Percentiles rank a stretch among this genome's conserved stretches.
These are phyloP conservation scores for Antigone vipio DNA, from an alignment of 2,113 vertebrate species.

Conservation along the genomic window DNA sequence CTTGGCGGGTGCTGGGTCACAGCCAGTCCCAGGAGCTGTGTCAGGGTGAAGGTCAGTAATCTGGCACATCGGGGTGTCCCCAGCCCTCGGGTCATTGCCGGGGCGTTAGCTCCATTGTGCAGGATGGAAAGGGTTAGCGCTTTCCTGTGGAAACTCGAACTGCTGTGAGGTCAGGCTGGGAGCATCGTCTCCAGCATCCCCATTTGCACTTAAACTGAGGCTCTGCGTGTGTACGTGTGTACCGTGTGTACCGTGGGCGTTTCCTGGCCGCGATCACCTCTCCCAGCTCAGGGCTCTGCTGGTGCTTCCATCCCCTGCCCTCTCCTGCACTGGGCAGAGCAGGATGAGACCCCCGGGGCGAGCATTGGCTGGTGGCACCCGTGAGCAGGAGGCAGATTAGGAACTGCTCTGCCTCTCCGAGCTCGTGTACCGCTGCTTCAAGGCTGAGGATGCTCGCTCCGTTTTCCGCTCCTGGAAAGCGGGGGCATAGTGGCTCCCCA, in stretches of 20 bases:
- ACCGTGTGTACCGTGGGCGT: fast-evolving
- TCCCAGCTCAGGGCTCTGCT: not conserved
- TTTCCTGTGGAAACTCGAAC: not conserved
- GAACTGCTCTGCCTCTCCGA: not conserved
- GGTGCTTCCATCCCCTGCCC: not conserved
- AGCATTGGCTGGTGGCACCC: not conserved
- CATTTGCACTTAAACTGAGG: not conserved
- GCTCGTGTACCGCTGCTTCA: fast-evolving
- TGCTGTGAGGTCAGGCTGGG: not conserved
- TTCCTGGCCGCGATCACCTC: fast-evolving
- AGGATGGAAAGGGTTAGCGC: not conserved
- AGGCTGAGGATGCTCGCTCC: not conserved
- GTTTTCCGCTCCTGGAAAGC: not conserved
- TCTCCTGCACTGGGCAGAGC: not conserved
- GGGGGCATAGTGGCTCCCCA: fast-evolving
- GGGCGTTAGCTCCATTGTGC: not conserved
- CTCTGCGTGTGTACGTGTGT: not conserved
- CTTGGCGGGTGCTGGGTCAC: not conserved
- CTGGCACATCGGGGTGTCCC: not conserved
- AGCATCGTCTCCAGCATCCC: not conserved
- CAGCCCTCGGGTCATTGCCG: not conserved
- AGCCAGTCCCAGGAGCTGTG: not conserved
- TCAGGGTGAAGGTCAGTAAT: fast-evolving
- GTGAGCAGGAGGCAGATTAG: not conserved
- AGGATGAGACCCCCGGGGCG: not conserved